These are phyloP conservation scores for Drosophila mimetica DNA, from an alignment of 2,888 invertebrate species.

Conservation along the genomic window DNA sequence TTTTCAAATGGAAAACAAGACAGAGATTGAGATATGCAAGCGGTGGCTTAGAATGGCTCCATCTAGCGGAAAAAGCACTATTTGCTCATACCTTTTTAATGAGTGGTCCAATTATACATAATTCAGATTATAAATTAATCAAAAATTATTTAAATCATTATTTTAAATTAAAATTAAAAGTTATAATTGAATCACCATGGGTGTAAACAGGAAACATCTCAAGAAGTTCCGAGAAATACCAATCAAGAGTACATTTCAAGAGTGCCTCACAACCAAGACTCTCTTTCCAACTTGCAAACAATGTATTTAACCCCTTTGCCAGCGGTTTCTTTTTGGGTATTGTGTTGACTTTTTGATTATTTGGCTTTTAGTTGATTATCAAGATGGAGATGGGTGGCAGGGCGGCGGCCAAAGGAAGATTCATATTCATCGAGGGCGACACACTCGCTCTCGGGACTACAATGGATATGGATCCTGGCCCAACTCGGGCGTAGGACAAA, in stretches of 20 bases:
- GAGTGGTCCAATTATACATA: too few relatives aligned
- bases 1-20: too few relatives aligned
- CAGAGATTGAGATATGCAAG: too few relatives aligned
- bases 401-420: slow-evolving; percentile 7
- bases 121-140: too few relatives aligned
- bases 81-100: too few relatives aligned
- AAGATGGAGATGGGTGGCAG: slow-evolving; percentile 36
- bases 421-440: slow-evolving; percentile 32
- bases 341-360: slow-evolving; percentile 73
- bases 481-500: slow-evolving; percentile 43
- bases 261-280: slow-evolving; percentile 1
- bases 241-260: slow-evolving; percentile 15
- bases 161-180: background rate
- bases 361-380: slow-evolving; percentile 77
- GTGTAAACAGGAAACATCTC: background rate
- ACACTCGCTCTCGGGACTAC: slow-evolving; percentile 36
- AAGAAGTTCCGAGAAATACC: slow-evolving; percentile 14
- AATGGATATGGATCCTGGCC: slow-evolving; percentile 51
- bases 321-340: slow-evolving; percentile 32
- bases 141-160: too few relatives aligned
- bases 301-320: slow-evolving; percentile 33
- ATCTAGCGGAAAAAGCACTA: too few relatives aligned
- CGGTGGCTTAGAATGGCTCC: too few relatives aligned
- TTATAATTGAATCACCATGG: slow-evolving; percentile 4
- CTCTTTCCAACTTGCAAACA: slow-evolving; percentile 19